These are phyloP conservation scores for Rhopalosiphum padi DNA, from an alignment of 1,140 invertebrate genomes.

Conservation along the genomic window DNA sequence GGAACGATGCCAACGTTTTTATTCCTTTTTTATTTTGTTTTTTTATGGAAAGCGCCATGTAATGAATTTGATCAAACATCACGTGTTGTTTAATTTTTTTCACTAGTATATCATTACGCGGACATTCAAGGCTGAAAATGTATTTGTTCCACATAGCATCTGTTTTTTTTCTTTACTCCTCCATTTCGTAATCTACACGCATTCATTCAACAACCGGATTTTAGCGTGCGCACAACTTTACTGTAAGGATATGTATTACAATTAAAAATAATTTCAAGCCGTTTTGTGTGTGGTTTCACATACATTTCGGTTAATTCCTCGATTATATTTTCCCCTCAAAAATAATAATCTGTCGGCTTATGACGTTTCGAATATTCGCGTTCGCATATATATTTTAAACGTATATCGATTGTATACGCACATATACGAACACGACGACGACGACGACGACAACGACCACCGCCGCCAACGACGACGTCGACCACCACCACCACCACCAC, in stretches of 20 bases:
- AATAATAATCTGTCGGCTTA: not conserved
- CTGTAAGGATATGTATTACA: not conserved
- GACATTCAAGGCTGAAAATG: conserved; percentile 5
- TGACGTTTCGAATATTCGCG: not conserved
- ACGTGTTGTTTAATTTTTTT: conserved; percentile 4
- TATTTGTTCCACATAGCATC: not conserved
- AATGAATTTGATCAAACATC: conserved; percentile 30
- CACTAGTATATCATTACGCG: not conserved
- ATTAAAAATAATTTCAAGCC: not conserved
- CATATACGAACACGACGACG: not conserved
- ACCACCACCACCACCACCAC: not conserved
- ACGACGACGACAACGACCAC: not conserved
- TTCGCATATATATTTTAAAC: conserved; percentile 7
- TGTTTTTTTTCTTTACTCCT: not conserved
- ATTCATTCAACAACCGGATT: conserved; percentile 27
- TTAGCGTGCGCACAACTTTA: not conserved
- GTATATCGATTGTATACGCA: conserved; percentile 2
- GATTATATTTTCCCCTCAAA: not conserved
- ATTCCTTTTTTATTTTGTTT: not conserved
- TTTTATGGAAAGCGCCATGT: not conserved
- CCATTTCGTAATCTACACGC: conserved; percentile 19
- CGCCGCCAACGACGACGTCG: not conserved
- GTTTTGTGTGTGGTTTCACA: not conserved
- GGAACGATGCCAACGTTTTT: conserved; percentile 22
- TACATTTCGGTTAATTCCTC: not conserved